Conservation (phyloP, 1,140 invertebrate species). For the Mylabris phalerata region DNA sequence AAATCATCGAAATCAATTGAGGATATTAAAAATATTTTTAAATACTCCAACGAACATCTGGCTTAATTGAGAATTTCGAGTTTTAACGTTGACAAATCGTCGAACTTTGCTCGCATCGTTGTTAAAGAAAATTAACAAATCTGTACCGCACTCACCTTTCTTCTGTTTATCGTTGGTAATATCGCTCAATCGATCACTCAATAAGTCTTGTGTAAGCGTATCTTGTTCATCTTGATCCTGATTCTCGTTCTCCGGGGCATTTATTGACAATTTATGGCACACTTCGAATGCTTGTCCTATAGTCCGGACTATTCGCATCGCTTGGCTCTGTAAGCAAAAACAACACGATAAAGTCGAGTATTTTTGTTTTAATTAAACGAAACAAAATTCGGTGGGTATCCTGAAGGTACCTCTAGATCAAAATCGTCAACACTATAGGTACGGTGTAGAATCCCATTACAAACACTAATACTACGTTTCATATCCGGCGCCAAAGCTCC, state of each 20-base stretch:
- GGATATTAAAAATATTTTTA: too few species aligned
- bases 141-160: constrained; percentile 46
- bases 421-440: constrained; percentile 31
- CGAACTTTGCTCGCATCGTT: too few species aligned
- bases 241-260: constrained; percentile 44
- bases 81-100: too few species aligned
- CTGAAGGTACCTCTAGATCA: constrained; percentile 35
- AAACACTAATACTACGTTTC: constrained; percentile 27
- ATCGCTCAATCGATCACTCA: constrained; percentile 50
- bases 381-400: neutral
- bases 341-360: neutral
- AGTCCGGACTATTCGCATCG: constrained; percentile 93
- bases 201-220: constrained; percentile 50
- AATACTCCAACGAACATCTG: too few species aligned
- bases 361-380: too few species aligned
- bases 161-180: constrained; percentile 48
- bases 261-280: constrained; percentile 84
- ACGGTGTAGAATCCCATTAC: constrained; percentile 21
- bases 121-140: too few species aligned
- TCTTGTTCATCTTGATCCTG: constrained; percentile 57
- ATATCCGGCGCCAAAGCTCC: constrained; percentile 12
- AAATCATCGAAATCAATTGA: too few species aligned
- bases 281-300: constrained; percentile 99
- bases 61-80: too few species aligned
- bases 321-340: constrained; percentile 76